Evolutionary conservation across 2,888 invertebrate species (phyloP), one percentile per base, ranked within the genome.

Genomic region (Torymus auratus): DNA sequence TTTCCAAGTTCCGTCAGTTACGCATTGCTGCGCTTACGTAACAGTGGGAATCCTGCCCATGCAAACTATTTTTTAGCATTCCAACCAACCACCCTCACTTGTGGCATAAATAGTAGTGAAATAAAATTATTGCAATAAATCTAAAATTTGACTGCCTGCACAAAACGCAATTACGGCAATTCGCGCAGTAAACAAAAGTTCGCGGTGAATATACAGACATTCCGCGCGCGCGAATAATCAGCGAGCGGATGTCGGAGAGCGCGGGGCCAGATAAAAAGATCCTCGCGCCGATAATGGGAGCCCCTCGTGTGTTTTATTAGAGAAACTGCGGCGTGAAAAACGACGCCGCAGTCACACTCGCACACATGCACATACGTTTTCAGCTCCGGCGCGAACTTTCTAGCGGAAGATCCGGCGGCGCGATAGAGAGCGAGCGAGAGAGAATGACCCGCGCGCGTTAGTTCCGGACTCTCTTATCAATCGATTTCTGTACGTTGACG

Each of bases 401-500:
- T 67, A 75, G 41, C 41, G 41, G n/a, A 28, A 23, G n/a, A 23
- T 60, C 41, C 15, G 15, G 41, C 69, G 5, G 17, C 56, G 56
- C 15, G 53, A 56, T 60, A 65, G 5, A 41, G 10, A 14, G 55
- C 55, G 55, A 13, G 15, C 13, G 14, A 15, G 14, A 17, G 50
- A 15, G 58, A 50, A 15, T 20, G 23, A 41, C 41, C 41, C 41
- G 41, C 41, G 41, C 41, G 41, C 41, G 41, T 41, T 41, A 41
- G 41, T 41, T 41, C 41, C 41, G 41, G 41, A 10, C 52, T 62
- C 62, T 5, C 68, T 68, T 78, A 78, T 78, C 78, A 78, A 78
- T 78, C 67, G 71, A 78, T 78, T 69, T 64, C 53, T 72, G n/a
- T 23, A 20, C 56, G 20, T 61, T 53, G 53, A 53, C 28, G 41